Conservation (phyloP, 2,113 vertebrate species). For the Carollia perspicillata region DNA sequence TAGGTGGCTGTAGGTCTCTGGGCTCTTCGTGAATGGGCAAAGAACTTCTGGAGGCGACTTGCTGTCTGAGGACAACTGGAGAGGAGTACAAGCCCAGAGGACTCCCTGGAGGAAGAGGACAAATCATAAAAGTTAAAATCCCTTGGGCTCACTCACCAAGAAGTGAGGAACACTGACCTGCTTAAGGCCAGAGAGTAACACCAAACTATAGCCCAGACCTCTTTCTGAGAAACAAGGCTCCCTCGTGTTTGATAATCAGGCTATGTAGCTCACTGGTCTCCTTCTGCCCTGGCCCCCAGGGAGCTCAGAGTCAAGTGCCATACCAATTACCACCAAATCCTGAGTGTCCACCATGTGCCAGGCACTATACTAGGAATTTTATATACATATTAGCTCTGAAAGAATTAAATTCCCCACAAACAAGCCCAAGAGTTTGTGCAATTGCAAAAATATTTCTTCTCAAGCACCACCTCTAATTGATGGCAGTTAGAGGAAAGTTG, state of each 20-base stretch:
- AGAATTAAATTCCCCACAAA: not conserved
- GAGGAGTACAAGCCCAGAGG: conserved; percentile 84
- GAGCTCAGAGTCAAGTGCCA: not conserved
- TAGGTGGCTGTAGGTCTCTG: conserved; percentile 73
- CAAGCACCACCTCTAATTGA: not conserved
- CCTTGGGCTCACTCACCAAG: not conserved
- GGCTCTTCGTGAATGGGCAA: conserved; percentile 41
- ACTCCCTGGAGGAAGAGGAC: conserved; percentile 64
- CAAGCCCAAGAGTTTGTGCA: not conserved
- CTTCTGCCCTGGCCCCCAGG: not conserved
- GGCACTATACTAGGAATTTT: not conserved
- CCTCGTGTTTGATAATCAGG: not conserved
- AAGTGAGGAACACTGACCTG: not conserved
- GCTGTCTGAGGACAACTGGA: conserved; percentile 78
- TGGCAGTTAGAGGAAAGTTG: not conserved
- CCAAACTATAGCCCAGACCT: not conserved
- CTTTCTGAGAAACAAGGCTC: not conserved
- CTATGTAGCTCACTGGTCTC: not conserved
- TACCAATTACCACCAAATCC: not conserved
- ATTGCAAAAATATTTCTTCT: not conserved
- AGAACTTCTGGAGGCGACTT: conserved; percentile 78
- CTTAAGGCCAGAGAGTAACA: not conserved
- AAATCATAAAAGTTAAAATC: not conserved
- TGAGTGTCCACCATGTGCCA: not conserved
- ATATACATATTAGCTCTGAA: not conserved